Conservation (phyloP, 1,140 invertebrate species). For the Sitobion miscanthi region DNA sequence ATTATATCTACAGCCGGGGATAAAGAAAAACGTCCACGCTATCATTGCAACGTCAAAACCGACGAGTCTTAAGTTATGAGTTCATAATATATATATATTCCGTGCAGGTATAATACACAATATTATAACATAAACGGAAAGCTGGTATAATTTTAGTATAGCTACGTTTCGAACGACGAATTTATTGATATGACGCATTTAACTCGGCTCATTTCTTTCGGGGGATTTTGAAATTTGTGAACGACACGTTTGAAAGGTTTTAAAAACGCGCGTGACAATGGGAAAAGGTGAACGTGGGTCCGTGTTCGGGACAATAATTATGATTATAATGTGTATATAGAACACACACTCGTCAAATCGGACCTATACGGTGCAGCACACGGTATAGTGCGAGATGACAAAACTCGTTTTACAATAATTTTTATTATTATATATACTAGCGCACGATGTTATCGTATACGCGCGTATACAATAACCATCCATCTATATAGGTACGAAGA, state of each 20-base stretch:
- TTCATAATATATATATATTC: no score
- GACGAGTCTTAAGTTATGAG: no score
- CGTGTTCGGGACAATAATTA: not conserved
- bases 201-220: not conserved
- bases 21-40: not conserved
- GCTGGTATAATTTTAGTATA: no score
- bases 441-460: not conserved
- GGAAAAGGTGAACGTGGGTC: not conserved
- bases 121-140: no score
- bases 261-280: not conserved
- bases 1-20: not conserved
- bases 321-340: not conserved
- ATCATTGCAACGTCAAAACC: no score
- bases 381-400: not conserved
- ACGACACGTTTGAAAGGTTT: conserved; percentile 7
- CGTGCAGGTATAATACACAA: no score
- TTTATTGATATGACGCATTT: not conserved
- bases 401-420: not conserved
- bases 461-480: no score
- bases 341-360: not conserved
- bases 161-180: not conserved
- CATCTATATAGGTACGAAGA: not conserved
- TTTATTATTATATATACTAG: not conserved
- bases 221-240: not conserved
- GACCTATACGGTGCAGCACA: not conserved